phyloP scores from a whole-genome alignment of 2,888 invertebrate species.

The Eupithecia pulchellata region DNA sequence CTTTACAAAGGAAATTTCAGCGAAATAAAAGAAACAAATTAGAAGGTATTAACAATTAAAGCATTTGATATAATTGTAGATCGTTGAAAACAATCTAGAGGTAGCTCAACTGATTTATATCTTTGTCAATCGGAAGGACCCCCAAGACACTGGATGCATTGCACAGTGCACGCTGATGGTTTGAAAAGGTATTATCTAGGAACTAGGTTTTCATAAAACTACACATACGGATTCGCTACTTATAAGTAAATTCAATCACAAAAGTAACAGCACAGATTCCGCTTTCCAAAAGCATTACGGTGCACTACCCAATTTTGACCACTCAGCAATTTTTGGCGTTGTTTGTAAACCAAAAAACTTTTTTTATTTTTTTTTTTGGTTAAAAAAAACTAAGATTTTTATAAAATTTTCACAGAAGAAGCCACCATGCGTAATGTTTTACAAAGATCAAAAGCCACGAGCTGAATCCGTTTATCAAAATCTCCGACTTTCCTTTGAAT shows the following conservation, averaged over 20 bases:
- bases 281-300: not conserved
- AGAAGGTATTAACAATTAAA: too few species aligned
- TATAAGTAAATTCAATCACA: not conserved
- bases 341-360: not conserved
- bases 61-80: too few species aligned
- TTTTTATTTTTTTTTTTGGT: not conserved
- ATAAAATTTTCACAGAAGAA: not conserved
- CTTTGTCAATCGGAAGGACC: too few species aligned
- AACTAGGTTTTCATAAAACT: not conserved
- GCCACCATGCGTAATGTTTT: not conserved
- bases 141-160: not conserved
- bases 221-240: not conserved
- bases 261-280: not conserved
- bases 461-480: not conserved
- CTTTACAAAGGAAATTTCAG: too few species aligned
- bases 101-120: too few species aligned
- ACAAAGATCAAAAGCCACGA: not conserved
- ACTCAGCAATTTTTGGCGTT: not conserved
- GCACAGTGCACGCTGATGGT: not conserved
- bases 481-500: slow-evolving; percentile 14
- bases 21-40: too few species aligned
- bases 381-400: not conserved
- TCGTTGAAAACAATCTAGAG: too few species aligned
- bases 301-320: not conserved
- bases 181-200: not conserved